Evolutionary conservation across 1,140 invertebrate genomes (phyloP).

Genomic region (Drosophila mojavensis): DNA sequence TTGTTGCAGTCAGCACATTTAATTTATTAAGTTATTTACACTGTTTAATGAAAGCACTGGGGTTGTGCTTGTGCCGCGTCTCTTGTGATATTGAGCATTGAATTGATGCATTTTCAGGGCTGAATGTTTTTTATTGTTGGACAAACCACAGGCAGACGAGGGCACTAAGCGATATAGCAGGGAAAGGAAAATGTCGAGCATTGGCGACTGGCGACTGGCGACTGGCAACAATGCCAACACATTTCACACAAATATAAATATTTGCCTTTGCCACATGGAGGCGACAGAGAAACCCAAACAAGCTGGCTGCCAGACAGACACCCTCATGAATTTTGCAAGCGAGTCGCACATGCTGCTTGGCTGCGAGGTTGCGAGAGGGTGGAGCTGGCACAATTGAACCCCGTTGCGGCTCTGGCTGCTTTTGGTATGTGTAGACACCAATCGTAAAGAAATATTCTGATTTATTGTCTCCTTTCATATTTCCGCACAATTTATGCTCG

Average conservation of each 20-base stretch:
- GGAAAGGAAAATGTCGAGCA: constrained; percentile 26
- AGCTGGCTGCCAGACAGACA: constrained; percentile 2
- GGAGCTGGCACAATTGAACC: not conserved
- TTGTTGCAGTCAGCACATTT: not conserved
- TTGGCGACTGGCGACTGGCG: not conserved
- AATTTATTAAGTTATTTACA: constrained; percentile 21
- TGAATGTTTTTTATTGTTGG: constrained; percentile 42
- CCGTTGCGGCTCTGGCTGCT: constrained; percentile 18
- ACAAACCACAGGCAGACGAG: constrained; percentile 22
- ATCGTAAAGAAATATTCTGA: constrained; percentile 53
- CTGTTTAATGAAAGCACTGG: constrained; percentile 10
- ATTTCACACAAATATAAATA: constrained; percentile 74
- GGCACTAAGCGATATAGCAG: constrained; percentile 35
- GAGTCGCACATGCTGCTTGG: not conserved
- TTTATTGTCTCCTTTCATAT: constrained; percentile 40
- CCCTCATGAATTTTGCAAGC: constrained; percentile 40
- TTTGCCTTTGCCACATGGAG: constrained; percentile 68
- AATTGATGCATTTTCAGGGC: constrained; percentile 57
- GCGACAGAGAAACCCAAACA: constrained; percentile 59
- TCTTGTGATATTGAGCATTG: constrained; percentile 65
- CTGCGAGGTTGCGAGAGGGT: not conserved
- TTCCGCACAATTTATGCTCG: constrained; percentile 29
- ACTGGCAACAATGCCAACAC: constrained; percentile 45
- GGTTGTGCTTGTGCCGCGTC: constrained; percentile 21
- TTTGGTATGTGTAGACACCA: constrained; percentile 28